Evolutionary conservation across 2,113 vertebrate species (phyloP).

Genomic region (Ptilonorhynchus violaceus): DNA sequence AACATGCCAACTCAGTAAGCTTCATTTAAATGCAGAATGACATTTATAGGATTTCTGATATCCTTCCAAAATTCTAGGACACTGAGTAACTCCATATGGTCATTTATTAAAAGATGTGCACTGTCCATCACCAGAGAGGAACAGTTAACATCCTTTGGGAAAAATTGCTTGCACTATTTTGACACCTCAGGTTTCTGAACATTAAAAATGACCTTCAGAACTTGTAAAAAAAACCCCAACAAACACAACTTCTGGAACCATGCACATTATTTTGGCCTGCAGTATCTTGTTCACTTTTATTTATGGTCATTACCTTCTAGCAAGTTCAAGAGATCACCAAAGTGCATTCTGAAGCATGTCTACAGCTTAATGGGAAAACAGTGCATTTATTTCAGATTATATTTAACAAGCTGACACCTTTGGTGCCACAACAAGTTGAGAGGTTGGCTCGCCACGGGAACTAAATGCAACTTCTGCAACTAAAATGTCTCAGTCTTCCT

Average conservation of each 20-base stretch:
- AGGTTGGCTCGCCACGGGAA: neutral
- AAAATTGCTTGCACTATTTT: neutral
- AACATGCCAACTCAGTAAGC: neutral
- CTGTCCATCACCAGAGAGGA: neutral
- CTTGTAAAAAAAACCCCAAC: neutral
- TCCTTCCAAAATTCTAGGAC: neutral
- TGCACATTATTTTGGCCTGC: neutral
- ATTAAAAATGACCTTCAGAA: neutral
- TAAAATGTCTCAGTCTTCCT: neutral
- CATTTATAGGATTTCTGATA: neutral
- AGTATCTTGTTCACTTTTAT: neutral
- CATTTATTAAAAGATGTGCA: neutral
- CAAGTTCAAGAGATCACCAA: neutral
- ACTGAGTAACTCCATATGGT: neutral
- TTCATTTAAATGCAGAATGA: neutral
- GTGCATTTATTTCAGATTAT: neutral
- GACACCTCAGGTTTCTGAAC: neutral
- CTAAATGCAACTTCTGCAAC: neutral
- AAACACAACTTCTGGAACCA: neutral
- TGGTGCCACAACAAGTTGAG: neutral
- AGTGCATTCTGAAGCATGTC: neutral
- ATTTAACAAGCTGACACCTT: neutral
- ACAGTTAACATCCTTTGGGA: neutral
- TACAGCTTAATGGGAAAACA: neutral
- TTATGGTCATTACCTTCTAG: neutral